Evolutionary conservation across 2,797 vertebrate species (phyloP), one percentile per base, ranked within the genome.

Genomic region (Clarias fuscus): DNA sequence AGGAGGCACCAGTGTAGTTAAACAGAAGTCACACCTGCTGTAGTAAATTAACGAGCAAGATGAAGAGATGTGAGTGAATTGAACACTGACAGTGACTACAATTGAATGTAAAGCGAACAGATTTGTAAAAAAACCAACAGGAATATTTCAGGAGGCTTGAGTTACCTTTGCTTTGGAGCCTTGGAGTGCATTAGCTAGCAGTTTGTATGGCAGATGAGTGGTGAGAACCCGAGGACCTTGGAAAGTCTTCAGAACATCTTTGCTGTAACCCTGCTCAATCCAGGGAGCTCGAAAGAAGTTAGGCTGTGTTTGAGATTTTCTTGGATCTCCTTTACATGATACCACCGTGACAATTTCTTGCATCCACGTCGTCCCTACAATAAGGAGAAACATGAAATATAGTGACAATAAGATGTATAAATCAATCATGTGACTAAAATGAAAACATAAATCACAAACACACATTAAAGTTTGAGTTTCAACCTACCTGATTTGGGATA

Each of bases 291-390:
- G 93, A 58, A 86, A 83, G 97, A 97, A 98, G 93, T 96, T 98
- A 62, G 96, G 96, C 7, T 95, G 89, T 33, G 93, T 94, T 56
- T 93, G 93, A 80, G 93, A 93, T 0, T 93, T 84, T 0, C 83
- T 72, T 0, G 92, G 86, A 1, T 97, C 92, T 0, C 97, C 97
- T 0, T 53, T 87, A 90, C 86, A 96, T 90, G 77, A 88, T 84
- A 97, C 88, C 5, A 97, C 92, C 1, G 94, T 96, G 90, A 98
- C 89, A 10, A 96, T 94, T 92, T 97, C 95, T 92, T 98, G 97
- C 95, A 97, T 95, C 97, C 97, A 98, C 0, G 97, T 97, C 75
- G 97, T 98, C 48, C 97, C 97, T 98, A 87, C 71, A 43, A 20
- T 75, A n/a, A n/a, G n/a, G 3, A 79, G 10, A 30, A 65, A 24